Evolutionary conservation across 2,888 invertebrate species (phyloP).

Genomic region (Scrobipalpa costella): DNA sequence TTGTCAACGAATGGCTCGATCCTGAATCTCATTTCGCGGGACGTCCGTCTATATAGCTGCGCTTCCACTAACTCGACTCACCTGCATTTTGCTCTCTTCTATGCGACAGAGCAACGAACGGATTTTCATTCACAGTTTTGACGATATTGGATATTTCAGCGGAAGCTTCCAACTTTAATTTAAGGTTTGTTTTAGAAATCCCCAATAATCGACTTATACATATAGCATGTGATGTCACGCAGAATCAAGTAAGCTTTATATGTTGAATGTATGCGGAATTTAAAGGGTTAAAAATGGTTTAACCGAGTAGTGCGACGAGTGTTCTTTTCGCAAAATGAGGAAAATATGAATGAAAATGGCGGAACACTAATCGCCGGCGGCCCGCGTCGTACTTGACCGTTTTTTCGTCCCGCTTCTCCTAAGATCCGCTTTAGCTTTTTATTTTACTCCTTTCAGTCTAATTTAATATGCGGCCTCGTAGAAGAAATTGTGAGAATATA

Average conservation of each 20-base stretch:
- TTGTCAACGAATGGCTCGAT: slow-evolving; percentile 41
- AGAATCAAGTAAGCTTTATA: not conserved
- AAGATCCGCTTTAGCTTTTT: slow-evolving; percentile 69
- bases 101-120: slow-evolving; percentile 17
- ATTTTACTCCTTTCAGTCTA: slow-evolving; percentile 71
- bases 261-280: not conserved
- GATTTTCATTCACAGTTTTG: slow-evolving; percentile 10
- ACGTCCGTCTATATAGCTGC: slow-evolving; percentile 50
- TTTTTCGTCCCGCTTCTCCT: slow-evolving; percentile 55
- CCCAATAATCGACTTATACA: not conserved
- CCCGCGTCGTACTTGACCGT: slow-evolving; percentile 45
- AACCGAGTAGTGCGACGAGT: slow-evolving; percentile 8
- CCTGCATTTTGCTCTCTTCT: slow-evolving; percentile 34
- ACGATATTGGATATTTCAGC: slow-evolving; percentile 6
- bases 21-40: slow-evolving; percentile 59
- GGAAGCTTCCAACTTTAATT: slow-evolving; percentile 4
- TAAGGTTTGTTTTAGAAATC: not conserved
- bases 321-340: slow-evolving; percentile 23
- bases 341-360: slow-evolving; percentile 35
- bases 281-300: not conserved
- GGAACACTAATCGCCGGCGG: slow-evolving; percentile 42
- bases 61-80: slow-evolving; percentile 45
- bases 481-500: slow-evolving; percentile 67
- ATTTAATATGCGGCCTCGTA: slow-evolving; percentile 71
- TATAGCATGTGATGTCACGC: not conserved